Evolutionary conservation across 1,140 invertebrate species (phyloP).

Genomic region (Araneus ventricosus): DNA sequence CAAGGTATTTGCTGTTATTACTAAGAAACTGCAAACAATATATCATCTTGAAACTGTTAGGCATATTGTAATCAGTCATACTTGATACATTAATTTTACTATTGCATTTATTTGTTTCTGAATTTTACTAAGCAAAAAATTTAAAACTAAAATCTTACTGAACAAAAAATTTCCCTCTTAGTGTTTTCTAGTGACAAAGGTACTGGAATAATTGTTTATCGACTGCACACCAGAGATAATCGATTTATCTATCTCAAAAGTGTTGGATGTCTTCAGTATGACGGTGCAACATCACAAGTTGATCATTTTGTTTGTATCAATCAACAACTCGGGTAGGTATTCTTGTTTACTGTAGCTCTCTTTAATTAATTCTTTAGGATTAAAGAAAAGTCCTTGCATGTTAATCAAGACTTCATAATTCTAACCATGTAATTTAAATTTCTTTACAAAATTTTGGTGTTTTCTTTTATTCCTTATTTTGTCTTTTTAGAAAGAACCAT

Average conservation of each 20-base stretch:
- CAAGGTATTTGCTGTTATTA: no score
- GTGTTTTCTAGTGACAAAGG: constrained; percentile 90
- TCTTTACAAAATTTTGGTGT: no score
- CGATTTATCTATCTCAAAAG: constrained; percentile 90
- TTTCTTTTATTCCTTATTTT: no score
- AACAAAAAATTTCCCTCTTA: constrained; percentile 80
- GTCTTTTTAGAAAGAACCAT: no score
- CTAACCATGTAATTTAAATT: no score
- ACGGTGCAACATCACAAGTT: constrained; percentile 85
- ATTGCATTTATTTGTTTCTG: no score
- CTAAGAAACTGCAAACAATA: no score
- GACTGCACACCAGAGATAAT: constrained; percentile 88
- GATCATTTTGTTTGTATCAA: constrained; percentile 92
- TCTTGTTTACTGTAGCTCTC: background rate
- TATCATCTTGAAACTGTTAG: no score
- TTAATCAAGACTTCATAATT: no score
- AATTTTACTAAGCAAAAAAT: background rate
- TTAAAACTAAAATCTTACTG: background rate
- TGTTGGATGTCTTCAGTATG: constrained; percentile 88
- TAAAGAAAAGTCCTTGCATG: background rate
- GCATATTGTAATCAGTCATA: no score
- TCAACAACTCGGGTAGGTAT: constrained; percentile 85
- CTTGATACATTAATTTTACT: no score
- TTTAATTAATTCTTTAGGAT: background rate
- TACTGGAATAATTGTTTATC: constrained; percentile 89